phyloP scores from a whole-genome alignment of 2,888 invertebrate genomes.

The Watsonalla cultraria region DNA sequence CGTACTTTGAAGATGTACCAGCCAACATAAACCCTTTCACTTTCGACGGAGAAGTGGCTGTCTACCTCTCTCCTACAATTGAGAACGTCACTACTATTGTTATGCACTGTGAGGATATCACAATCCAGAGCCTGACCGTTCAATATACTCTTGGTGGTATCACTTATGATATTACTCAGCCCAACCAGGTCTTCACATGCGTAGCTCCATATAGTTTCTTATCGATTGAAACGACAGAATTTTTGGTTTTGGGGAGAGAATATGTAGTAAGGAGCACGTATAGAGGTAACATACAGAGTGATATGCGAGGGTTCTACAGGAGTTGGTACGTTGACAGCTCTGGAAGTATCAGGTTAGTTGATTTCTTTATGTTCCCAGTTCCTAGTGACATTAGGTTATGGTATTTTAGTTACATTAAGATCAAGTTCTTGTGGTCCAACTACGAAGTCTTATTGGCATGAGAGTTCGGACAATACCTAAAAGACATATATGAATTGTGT shows the following conservation, averaged over 20 bases:
- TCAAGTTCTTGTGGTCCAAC: too few relatives aligned
- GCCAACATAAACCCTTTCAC: slow-evolving; percentile 38
- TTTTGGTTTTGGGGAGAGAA: slow-evolving; percentile 31
- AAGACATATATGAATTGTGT: too few relatives aligned
- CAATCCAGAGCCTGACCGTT: slow-evolving; percentile 58
- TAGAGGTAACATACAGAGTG: slow-evolving; percentile 82
- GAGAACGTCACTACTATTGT: slow-evolving; percentile 42
- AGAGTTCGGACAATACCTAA: too few relatives aligned
- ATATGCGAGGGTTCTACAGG: slow-evolving; percentile 88
- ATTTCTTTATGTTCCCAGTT: background rate
- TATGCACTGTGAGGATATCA: slow-evolving; percentile 60
- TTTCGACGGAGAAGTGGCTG: slow-evolving; percentile 62
- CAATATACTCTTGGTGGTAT: slow-evolving; percentile 8
- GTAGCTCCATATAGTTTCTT: slow-evolving; percentile 47
- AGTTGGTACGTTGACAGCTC: slow-evolving; percentile 84
- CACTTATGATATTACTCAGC: slow-evolving; percentile 20
- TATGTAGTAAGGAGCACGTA: slow-evolving; percentile 83
- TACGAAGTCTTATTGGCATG: too few relatives aligned
- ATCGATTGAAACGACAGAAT: slow-evolving; percentile 31
- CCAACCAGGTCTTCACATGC: slow-evolving; percentile 35
- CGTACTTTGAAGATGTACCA: slow-evolving; percentile 56
- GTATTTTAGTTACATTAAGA: too few relatives aligned
- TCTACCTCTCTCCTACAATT: slow-evolving; percentile 35
- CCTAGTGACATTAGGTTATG: too few relatives aligned
- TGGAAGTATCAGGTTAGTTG: slow-evolving; percentile 54